A percentile compares a stretch with the other conserved stretches of the same genome.
phyloP scores from a whole-genome alignment of 2,888 invertebrate species.

The Erpobdella octoculata region DNA sequence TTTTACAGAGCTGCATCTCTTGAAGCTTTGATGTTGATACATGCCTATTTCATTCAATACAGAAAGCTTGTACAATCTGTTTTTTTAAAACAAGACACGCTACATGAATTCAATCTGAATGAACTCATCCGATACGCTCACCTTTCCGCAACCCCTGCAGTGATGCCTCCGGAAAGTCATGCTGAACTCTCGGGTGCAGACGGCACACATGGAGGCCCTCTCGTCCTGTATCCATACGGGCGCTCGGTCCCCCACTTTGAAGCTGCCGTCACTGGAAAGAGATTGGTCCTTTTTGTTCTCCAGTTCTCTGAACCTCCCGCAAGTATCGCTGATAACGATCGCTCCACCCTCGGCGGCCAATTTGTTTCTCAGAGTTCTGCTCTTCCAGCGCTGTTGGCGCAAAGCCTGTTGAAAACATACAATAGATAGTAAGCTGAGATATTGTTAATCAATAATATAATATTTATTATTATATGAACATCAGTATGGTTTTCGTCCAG shows the following conservation, averaged over 20 bases:
- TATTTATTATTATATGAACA: too few species aligned
- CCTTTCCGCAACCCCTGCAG: slow-evolving; percentile 63
- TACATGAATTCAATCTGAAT: not conserved
- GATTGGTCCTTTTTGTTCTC: not conserved
- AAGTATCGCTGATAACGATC: not conserved
- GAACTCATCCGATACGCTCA: too few species aligned
- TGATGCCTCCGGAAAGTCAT: slow-evolving; percentile 63
- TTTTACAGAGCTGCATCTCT: too few species aligned
- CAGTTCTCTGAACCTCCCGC: not conserved
- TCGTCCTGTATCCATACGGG: slow-evolving; percentile 60
- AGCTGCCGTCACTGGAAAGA: slow-evolving; percentile 28
- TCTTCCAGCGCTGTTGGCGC: too few species aligned
- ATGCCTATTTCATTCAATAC: too few species aligned
- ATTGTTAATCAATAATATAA: too few species aligned
- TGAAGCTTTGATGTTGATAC: too few species aligned
- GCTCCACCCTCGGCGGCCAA: not conserved
- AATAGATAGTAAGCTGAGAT: too few species aligned
- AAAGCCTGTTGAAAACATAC: too few species aligned
- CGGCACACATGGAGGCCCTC: slow-evolving; percentile 62
- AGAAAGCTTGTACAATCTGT: too few species aligned
- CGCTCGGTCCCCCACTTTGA: slow-evolving; percentile 50
- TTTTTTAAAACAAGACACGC: not conserved
- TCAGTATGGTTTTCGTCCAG: too few species aligned
- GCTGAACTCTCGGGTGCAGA: slow-evolving; percentile 61
- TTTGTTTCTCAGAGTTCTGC: not conserved